Base-by-base conservation (phyloP, 1,140 invertebrate species). In the Panagrolaimus sp. region DNA sequence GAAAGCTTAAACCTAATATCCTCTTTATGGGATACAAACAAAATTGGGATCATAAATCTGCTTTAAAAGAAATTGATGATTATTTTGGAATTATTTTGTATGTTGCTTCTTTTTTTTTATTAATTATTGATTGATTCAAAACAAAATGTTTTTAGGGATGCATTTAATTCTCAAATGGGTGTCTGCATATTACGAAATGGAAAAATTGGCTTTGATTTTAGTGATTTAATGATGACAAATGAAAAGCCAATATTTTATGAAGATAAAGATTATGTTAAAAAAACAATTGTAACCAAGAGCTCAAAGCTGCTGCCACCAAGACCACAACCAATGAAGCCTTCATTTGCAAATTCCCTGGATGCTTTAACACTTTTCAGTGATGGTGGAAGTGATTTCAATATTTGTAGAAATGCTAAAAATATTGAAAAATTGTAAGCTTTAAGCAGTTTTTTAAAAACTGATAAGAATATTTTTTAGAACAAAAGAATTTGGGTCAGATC, bases 11-110 rank as follows among this genome's bases (percentile, higher is more conserved):
- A 14, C 93, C 94, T 0, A 97, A 96, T 83, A 91, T 94, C 25
- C 83, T 96, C 31, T 85, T 96, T 72, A 89, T 97, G 88, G 93
- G 93, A 4, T 95, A 90, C 84, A 96, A 95, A 84, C 87, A 88
- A 70, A 88, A 94, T 82, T 96, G 93, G 93, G 25, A 88, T 70
- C 88, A 85, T 0, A 91, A 91, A 82, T 85, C 89, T 9, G 51
- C 38, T 23, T 20, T 73, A 9, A 47, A 46, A 20, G 88, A 90
- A 69, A 84, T 93, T 9, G 86, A 88, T 31, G 89, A 91, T 81
- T 96, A 96, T 83, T 92, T 96, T 74, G 90, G 91, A 79, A 87
- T 91, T 13, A 89, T 97, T 84, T 92, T 96, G 91, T 95, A 87
- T 89, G 91, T 88, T 63, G n/a, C n/a, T n/a, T n/a, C n/a, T n/a